phyloP scores from a whole-genome alignment of 2,888 invertebrate species.

The Drosophila colorata region DNA sequence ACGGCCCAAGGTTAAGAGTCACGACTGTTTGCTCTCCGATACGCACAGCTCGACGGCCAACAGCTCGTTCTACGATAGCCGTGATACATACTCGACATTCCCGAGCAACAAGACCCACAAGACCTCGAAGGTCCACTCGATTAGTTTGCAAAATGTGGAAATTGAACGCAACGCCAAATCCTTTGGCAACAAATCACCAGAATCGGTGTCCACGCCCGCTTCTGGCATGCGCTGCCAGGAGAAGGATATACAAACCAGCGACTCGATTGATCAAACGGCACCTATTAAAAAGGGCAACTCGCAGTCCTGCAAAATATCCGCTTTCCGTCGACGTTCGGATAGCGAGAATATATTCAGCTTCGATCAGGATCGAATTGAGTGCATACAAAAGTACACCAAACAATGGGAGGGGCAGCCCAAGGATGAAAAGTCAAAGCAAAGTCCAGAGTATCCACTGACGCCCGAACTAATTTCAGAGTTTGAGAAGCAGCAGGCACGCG shows the following conservation, averaged over 20 bases:
- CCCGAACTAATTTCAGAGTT: constrained; percentile 88
- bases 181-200: constrained; percentile 83
- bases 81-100: constrained; percentile 88
- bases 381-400: constrained; percentile 87
- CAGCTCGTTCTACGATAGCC: constrained; percentile 86
- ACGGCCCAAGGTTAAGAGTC: constrained; percentile 86
- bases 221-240: constrained; percentile 79
- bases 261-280: constrained; percentile 81
- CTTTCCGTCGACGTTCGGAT: constrained; percentile 89
- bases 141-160: constrained; percentile 90
- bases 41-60: constrained; percentile 83
- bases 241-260: constrained; percentile 83
- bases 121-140: constrained; percentile 88
- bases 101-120: constrained; percentile 87
- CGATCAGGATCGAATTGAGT: constrained; percentile 91
- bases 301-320: constrained; percentile 83
- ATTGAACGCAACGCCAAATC: constrained; percentile 87
- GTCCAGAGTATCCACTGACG: constrained; percentile 86
- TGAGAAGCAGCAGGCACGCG: constrained; percentile 86
- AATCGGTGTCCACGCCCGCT: constrained; percentile 76
- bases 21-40: constrained; percentile 88
- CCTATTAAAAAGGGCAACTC: constrained; percentile 76
- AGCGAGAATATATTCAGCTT: constrained; percentile 90
- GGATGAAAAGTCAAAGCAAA: constrained; percentile 87
- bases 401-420: constrained; percentile 82